Conservation (phyloP, 2,888 invertebrate genomes). For the Oegoconia quadripuncta region DNA sequence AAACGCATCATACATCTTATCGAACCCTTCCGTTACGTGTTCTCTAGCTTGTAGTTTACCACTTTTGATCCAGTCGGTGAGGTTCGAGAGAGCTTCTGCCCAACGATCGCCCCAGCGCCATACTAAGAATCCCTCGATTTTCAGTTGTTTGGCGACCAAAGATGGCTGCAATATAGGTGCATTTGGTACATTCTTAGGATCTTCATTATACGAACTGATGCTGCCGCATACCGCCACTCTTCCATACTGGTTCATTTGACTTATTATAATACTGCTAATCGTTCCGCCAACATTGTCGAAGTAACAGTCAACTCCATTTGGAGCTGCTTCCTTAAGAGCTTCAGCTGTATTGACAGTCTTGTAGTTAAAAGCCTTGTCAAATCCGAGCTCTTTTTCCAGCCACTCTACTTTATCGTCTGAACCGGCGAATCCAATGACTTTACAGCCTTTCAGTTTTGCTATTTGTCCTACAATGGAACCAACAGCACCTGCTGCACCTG, state of each 20-base stretch:
- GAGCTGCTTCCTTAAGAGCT: conserved; percentile 81
- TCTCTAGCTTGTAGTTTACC: conserved; percentile 81
- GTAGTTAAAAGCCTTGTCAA: conserved; percentile 86
- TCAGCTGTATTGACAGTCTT: conserved; percentile 78
- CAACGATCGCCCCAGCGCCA: conserved; percentile 73
- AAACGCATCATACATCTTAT: conserved; percentile 82
- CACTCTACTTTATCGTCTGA: conserved; percentile 84
- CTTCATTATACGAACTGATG: conserved; percentile 53
- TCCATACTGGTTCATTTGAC: conserved; percentile 75
- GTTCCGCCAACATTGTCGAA: conserved; percentile 89
- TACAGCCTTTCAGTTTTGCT: conserved; percentile 75
- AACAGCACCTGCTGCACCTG: conserved; percentile 83
- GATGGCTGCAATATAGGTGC: conserved; percentile 72
- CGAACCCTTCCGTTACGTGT: conserved; percentile 82
- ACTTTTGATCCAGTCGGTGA: conserved; percentile 80
- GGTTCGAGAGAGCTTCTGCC: conserved; percentile 78
- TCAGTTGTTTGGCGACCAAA: conserved; percentile 78
- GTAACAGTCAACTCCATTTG: conserved; percentile 85
- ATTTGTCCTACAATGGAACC: conserved; percentile 82
- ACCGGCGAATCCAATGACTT: conserved; percentile 85
- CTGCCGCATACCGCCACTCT: conserved; percentile 46
- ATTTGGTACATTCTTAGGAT: conserved; percentile 33
- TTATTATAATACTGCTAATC: conserved; percentile 77
- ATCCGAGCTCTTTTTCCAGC: conserved; percentile 82
- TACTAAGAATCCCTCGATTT: conserved; percentile 80